Conservation (phyloP, 2,797 vertebrate species). For the Leuciscus waleckii region DNA sequence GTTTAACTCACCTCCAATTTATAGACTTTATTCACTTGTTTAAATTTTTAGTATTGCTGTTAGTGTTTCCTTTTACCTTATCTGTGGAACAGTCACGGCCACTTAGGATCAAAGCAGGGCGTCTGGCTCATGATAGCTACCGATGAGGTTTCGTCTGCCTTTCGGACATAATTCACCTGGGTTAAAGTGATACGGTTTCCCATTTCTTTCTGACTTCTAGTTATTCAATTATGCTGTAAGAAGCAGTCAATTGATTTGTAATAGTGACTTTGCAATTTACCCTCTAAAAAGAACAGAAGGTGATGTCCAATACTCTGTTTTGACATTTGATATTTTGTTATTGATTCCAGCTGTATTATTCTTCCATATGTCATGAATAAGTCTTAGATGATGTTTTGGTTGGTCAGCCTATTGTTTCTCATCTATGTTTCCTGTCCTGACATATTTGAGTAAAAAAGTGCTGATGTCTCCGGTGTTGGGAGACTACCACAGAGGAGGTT, state of each 20-base stretch:
- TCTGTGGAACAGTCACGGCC: conserved; percentile 50
- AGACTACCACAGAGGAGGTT: conserved; percentile 52
- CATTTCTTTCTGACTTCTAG: conserved; percentile 14
- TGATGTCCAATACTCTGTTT: conserved; percentile 5
- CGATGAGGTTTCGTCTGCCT: conserved; percentile 33
- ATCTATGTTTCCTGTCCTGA: conserved; percentile 42
- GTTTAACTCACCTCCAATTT: conserved; percentile 3
- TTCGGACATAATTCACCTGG: conserved; percentile 38
- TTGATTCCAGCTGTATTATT: conserved; percentile 37
- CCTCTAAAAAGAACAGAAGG: background rate
- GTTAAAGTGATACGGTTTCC: conserved; percentile 33
- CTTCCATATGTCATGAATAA: conserved; percentile 35
- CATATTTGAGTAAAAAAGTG: conserved; percentile 43
- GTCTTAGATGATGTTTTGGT: conserved; percentile 43
- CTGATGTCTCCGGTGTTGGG: conserved; percentile 50
- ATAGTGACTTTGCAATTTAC: conserved; percentile 3
- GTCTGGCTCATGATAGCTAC: background rate
- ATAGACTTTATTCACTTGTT: background rate
- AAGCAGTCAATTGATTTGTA: conserved; percentile 20
- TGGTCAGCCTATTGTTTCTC: conserved; percentile 45
- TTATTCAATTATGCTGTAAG: conserved; percentile 8
- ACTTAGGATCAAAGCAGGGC: conserved; percentile 44
- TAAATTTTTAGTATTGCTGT: background rate
- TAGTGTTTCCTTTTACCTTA: conserved; percentile 28
- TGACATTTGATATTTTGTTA: conserved; percentile 13